Evolutionary conservation across 1,140 invertebrate genomes (phyloP), one percentile per base, ranked within the genome.

Genomic region (Coenobita brevimanus): DNA sequence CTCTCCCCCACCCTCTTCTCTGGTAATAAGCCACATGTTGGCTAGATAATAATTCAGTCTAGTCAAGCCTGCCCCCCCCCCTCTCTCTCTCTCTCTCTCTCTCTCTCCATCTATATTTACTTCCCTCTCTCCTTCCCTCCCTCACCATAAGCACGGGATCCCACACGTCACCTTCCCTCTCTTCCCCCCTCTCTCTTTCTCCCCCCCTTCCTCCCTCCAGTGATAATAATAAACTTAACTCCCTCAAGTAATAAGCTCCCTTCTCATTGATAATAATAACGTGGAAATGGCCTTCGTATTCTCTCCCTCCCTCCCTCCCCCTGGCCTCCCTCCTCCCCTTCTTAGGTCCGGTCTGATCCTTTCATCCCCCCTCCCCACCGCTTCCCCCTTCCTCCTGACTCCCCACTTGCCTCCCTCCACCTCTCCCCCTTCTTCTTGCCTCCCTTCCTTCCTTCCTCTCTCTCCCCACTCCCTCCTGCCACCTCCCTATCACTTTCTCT

Each of bases 21-120:
- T 15, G n/a, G 21, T 79, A 57, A 76, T 76, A 78, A 78, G 17
- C 75, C 75, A 50, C 75, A 54, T 78, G 75, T 78, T 24, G 43
- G 75, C 27, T 78, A 10, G 54, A 50, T 50, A 50, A 50, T 54
- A 50, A n/a, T 50, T 27, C 27, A 50, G 24, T 30, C 54, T 62
- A 10, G 46, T 13, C 3, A n/a, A 10, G 36, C 33, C 21, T 67
- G 10, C 38, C 30, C 46, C 54, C 0, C 24, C 46, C 43, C 30
- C 46, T 50, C 71, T 43, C 36, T 54, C 62, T 71, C 60, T 0
- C 50, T 41, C 38, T 24, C 36, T 33, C 54, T 24, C 46, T 41
- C 80, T 67, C n/a, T 17, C 46, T 54, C 73, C 50, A 62, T 24
- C 54, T 46, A 13, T 17, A 21, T 27, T 46, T 13, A 41, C n/a